Evolutionary conservation across 2,888 invertebrate species (phyloP).

Genomic region (Papilio gigon): DNA sequence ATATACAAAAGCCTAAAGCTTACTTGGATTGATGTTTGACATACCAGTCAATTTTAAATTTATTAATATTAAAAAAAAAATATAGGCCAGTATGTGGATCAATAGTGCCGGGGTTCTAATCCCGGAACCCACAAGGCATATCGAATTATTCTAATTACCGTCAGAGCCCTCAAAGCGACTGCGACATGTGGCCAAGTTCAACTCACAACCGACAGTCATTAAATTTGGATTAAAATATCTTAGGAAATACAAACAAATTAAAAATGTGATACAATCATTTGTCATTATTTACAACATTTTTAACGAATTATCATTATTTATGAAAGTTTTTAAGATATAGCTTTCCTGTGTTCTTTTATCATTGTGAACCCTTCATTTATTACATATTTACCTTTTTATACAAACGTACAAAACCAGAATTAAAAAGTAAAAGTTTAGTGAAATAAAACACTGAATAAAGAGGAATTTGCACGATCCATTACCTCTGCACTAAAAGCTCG

Average conservation of each 20-base stretch:
- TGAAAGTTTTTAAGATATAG: not conserved
- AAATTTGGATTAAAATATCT: constrained; percentile 35
- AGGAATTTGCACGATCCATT: constrained; percentile 19
- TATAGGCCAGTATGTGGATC: constrained; percentile 40
- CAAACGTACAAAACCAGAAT: not conserved
- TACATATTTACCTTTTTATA: too few relatives aligned
- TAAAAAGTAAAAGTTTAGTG: not conserved
- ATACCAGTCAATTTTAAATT: too few relatives aligned
- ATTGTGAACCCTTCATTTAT: not conserved
- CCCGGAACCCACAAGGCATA: constrained; percentile 68
- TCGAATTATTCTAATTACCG: constrained; percentile 75
- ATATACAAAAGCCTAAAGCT: not conserved
- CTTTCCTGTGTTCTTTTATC: not conserved
- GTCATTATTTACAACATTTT: constrained; percentile 10
- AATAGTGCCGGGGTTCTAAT: constrained; percentile 38
- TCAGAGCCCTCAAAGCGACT: constrained; percentile 55
- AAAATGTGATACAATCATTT: constrained; percentile 13
- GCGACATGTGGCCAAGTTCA: constrained; percentile 76
- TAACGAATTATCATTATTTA: not conserved
- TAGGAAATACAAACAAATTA: constrained; percentile 32
- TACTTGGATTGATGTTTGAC: too few relatives aligned
- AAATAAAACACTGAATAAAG: constrained; percentile 9
- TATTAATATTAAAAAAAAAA: too few relatives aligned
- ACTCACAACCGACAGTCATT: constrained; percentile 43
- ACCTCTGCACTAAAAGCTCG: constrained; percentile 31